Base-by-base conservation (phyloP, 2,113 vertebrate genomes). In the Orycteropus afer region DNA sequence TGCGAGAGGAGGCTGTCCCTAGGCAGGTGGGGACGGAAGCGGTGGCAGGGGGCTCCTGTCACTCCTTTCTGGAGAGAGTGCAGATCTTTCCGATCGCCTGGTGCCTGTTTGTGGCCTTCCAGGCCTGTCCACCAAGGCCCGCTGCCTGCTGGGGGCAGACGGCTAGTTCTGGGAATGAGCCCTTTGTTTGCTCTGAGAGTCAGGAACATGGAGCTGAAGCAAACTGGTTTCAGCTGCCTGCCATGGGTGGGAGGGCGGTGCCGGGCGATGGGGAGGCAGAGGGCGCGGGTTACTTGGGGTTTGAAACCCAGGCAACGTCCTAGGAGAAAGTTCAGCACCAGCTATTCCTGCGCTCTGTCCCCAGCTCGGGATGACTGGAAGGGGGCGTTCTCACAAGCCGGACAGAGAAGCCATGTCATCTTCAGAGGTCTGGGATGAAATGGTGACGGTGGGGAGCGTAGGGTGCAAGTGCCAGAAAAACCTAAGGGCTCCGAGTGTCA, bases 21-120 rank as follows among this genome's bases (percentile, higher is more conserved):
- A 97, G 87, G 90, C 96, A 95, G 79, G 71, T 15, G 1, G 89
- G 96, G 97, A 71, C 22, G 81, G 25, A 34, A 96, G 67, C 11
- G 0, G 76, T 4, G 45, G 37, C 7, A 10, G 93, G 96, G 86
- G 65, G 94, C 69, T 22, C 88, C 93, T 34, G 93, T 89, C 3
- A 5, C 94, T 97, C 97, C 97, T 96, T 96, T 97, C 97, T 92
- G 97, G 98, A 98, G 94, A 93, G 86, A 97, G 97, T 97, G 97
- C 97, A 98, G 98, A 97, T 94, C 98, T 42, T 97, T 95, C 97
- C 95, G 55, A 94, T 93, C 97, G 97, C 97, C 96, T 47, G 8
- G 95, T 93, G 98, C 97, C 96, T 76, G 91, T 93, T 97, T 97
- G 95, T 80, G 97, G 97, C 97, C 97, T 98, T 97, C 93, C 25